A percentile compares a stretch with the other conserved stretches of the same genome.
phyloP scores from a whole-genome alignment of 2,113 vertebrate species.

The Panurus biarmicus region DNA sequence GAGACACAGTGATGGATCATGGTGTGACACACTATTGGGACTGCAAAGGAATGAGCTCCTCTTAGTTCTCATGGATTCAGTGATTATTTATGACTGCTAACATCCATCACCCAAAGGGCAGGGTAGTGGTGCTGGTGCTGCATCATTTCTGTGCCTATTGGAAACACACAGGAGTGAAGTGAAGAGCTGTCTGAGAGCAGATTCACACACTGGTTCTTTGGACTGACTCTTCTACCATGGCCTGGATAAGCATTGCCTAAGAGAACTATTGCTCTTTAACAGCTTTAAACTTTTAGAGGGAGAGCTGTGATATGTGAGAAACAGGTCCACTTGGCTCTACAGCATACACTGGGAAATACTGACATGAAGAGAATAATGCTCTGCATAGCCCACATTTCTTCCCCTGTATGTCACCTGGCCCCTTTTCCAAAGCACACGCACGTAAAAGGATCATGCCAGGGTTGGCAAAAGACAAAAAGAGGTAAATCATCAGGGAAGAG shows the following conservation, averaged over 20 bases:
- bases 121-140: background rate
- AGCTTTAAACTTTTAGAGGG: background rate
- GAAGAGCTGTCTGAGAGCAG: background rate
- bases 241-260: background rate
- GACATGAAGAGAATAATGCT: background rate
- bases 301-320: background rate
- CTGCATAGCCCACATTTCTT: background rate
- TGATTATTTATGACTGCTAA: background rate
- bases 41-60: background rate
- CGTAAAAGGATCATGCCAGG: background rate
- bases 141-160: background rate
- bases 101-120: conserved; percentile 23
- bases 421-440: background rate
- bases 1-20: background rate
- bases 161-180: background rate
- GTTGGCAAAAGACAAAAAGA: background rate
- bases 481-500: background rate
- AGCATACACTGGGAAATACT: background rate
- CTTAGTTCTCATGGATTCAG: background rate
- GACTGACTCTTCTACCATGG: background rate
- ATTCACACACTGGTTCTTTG: background rate
- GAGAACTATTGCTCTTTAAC: background rate
- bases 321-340: background rate
- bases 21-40: background rate
- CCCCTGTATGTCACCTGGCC: background rate